Percentiles rank a stretch among this genome's conserved stretches.
Evolutionary conservation across 1,140 invertebrate species (phyloP).

Genomic region (Maniola jurtina): DNA sequence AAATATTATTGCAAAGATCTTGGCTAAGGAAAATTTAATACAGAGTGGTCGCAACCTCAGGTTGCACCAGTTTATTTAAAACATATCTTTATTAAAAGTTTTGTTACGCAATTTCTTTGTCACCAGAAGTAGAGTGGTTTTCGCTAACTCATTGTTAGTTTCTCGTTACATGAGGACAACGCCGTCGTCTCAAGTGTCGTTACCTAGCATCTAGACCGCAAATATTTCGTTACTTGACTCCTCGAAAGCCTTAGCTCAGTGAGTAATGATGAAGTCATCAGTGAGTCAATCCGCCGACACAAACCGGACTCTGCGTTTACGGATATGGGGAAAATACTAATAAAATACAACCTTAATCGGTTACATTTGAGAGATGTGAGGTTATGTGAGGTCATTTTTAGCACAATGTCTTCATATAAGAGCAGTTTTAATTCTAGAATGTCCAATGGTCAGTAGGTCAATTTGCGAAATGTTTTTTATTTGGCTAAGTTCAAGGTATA

Average conservation of each 20-base stretch:
- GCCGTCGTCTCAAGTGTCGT: slow-evolving; percentile 1
- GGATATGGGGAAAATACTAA: slow-evolving; percentile 17
- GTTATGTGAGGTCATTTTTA: not conserved
- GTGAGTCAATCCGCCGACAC: slow-evolving; percentile 31
- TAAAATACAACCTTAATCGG: slow-evolving; percentile 5
- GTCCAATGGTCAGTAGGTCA: too few relatives aligned
- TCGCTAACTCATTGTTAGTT: too few relatives aligned
- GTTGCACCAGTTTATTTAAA: too few relatives aligned
- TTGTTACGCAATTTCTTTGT: too few relatives aligned
- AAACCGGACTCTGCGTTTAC: slow-evolving; percentile 23
- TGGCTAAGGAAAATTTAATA: too few relatives aligned
- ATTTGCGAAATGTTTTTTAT: too few relatives aligned
- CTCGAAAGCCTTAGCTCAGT: slow-evolving; percentile 28
- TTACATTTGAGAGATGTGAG: not conserved
- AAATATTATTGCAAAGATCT: too few relatives aligned
- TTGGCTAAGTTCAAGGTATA: too few relatives aligned
- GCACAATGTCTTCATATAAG: not conserved
- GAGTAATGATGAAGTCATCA: slow-evolving; percentile 23
- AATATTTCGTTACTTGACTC: slow-evolving; percentile 10
- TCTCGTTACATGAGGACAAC: too few relatives aligned
- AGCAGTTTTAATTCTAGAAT: too few relatives aligned
- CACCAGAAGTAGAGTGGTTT: too few relatives aligned
- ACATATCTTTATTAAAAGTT: too few relatives aligned
- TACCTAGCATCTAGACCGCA: slow-evolving; percentile 5
- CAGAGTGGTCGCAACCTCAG: not conserved